phyloP scores from a whole-genome alignment of 2,888 invertebrate genomes.

The Artemia sinica region DNA sequence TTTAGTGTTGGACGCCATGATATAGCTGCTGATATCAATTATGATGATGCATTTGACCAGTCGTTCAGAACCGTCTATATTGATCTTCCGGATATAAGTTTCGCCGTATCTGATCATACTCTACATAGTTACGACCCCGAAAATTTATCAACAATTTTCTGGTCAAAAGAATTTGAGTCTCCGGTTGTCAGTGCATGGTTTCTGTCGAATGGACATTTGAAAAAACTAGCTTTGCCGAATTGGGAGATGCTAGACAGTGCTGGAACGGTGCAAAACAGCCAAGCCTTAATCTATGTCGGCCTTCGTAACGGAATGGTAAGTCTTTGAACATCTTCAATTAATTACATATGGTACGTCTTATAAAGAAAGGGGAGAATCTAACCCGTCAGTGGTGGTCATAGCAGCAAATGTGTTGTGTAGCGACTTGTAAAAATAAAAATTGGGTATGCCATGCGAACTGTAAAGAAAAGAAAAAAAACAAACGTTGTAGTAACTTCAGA shows the following conservation, averaged over 20 bases:
- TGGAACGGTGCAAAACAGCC: slow-evolving; percentile 6
- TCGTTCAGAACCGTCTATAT: background rate
- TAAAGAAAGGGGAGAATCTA: too few relatives aligned
- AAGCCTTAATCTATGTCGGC: slow-evolving; percentile 46
- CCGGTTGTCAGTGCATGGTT: slow-evolving; percentile 78
- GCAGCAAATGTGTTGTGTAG: too few relatives aligned
- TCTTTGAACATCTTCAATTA: too few relatives aligned
- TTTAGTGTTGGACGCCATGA: slow-evolving; percentile 84
- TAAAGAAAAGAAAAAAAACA: too few relatives aligned
- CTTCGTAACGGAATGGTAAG: slow-evolving; percentile 53
- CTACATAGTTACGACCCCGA: slow-evolving; percentile 25
- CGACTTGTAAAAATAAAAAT: too few relatives aligned
- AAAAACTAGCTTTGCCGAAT: slow-evolving; percentile 54
- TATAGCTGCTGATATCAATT: slow-evolving; percentile 32
- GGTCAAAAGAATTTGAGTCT: slow-evolving; percentile 44
- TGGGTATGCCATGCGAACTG: too few relatives aligned
- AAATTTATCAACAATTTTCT: slow-evolving; percentile 13
- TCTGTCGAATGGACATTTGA: slow-evolving; percentile 46
- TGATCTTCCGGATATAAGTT: slow-evolving; percentile 4
- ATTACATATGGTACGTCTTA: too few relatives aligned
- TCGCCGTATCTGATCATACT: slow-evolving; percentile 26
- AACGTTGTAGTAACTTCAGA: too few relatives aligned
- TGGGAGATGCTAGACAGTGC: slow-evolving; percentile 28
- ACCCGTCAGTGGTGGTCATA: too few relatives aligned
- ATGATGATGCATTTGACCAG: background rate